These are phyloP conservation scores for Antheraea yamamai DNA, from an alignment of 2,888 invertebrate species.

Conservation along the genomic window DNA sequence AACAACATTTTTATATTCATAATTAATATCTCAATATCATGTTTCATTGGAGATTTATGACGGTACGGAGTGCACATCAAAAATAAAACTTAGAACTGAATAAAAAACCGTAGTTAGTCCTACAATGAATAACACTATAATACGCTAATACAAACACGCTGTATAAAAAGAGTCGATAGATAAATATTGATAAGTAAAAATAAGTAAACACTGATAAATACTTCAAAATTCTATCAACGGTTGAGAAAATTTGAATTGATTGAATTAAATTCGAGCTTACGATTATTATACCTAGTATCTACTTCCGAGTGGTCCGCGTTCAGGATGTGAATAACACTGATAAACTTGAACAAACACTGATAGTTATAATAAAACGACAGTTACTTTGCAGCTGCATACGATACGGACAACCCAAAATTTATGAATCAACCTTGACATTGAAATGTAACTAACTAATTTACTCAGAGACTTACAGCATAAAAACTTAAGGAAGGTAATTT, in stretches of 20 bases:
- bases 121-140: not conserved
- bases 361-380: slow-evolving; percentile 7
- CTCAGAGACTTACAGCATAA: slow-evolving; percentile 41
- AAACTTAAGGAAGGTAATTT: slow-evolving; percentile 43
- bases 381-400: slow-evolving; percentile 2
- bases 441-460: slow-evolving; percentile 39
- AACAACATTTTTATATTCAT: not conserved
- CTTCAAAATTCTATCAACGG: not conserved
- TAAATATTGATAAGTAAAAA: not conserved
- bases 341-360: not conserved
- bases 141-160: too few relatives aligned
- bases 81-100: not conserved
- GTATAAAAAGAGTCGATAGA: not conserved
- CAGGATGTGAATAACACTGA: slow-evolving; percentile 3
- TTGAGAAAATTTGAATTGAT: not conserved
- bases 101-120: not conserved
- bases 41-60: not conserved
- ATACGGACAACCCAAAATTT: slow-evolving; percentile 16
- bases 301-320: not conserved
- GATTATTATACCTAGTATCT: not conserved
- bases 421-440: slow-evolving; percentile 56
- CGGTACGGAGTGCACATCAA: not conserved
- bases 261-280: not conserved
- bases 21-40: not conserved
- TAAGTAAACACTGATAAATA: not conserved